Conservation (phyloP, 2,888 invertebrate genomes). For the Hofmannophila pseudospretella region DNA sequence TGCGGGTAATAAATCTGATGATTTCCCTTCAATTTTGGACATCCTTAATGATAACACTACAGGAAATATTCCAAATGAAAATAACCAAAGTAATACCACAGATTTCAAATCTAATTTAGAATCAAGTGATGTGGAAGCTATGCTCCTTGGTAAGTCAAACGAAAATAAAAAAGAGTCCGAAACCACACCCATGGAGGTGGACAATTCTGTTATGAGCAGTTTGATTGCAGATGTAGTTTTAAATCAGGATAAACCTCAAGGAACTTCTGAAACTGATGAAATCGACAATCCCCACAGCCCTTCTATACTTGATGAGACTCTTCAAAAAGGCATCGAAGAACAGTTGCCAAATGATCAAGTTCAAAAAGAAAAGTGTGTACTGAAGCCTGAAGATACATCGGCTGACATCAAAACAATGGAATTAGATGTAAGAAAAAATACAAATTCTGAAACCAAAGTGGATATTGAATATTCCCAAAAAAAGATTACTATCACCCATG, state of each 20-base stretch:
- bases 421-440: background rate
- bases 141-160: constrained; percentile 56
- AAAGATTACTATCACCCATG: constrained; percentile 42
- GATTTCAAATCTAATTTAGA: constrained; percentile 50
- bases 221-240: constrained; percentile 42
- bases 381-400: constrained; percentile 2
- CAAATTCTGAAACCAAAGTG: background rate
- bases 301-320: constrained; percentile 60
- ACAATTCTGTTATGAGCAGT: constrained; percentile 37
- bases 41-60: constrained; percentile 42
- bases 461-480: constrained; percentile 13
- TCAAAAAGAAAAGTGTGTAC: constrained; percentile 17
- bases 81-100: constrained; percentile 36
- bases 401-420: background rate
- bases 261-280: constrained; percentile 16
- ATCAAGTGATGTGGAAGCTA: constrained; percentile 69
- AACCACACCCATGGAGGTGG: constrained; percentile 47
- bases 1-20: constrained; percentile 43
- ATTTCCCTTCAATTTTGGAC: constrained; percentile 52
- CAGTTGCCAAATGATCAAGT: constrained; percentile 35
- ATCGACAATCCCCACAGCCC: constrained; percentile 55
- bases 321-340: constrained; percentile 56
- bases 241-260: constrained; percentile 20
- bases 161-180: constrained; percentile 24
- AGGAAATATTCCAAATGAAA: constrained; percentile 18